These are phyloP conservation scores for Platerodrilus igneus DNA, from an alignment of 2,888 invertebrate species.

Conservation along the genomic window DNA sequence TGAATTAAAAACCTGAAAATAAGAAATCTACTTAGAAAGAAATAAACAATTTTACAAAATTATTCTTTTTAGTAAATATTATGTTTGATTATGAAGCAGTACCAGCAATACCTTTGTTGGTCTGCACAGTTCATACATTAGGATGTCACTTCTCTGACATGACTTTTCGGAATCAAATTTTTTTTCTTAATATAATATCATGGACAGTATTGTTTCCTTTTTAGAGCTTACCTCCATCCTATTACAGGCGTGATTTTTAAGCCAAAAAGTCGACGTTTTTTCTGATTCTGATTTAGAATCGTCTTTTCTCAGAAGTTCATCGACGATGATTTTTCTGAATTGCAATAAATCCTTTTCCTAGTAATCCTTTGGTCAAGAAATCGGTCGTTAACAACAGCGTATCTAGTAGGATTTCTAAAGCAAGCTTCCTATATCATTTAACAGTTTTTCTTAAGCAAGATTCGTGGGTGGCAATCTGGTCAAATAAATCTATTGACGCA, in stretches of 20 bases:
- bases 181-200: background rate
- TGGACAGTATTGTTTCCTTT: background rate
- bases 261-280: no score
- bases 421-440: conserved; percentile 28
- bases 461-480: conserved; percentile 22
- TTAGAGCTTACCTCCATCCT: no score
- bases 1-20: no score
- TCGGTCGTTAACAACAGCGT: conserved; percentile 9
- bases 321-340: conserved; percentile 3
- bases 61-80: no score
- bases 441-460: background rate
- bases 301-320: conserved; percentile 3
- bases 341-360: conserved; percentile 2
- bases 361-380: conserved; percentile 7
- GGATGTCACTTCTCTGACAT: no score
- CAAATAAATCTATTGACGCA: conserved; percentile 26
- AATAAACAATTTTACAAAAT: no score
- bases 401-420: conserved; percentile 19
- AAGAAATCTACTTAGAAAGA: no score
- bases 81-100: no score
- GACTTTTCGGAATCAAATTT: background rate
- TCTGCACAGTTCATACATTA: background rate
- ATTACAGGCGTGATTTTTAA: no score
- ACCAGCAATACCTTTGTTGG: no score
- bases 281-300: no score